Conservation (phyloP, 2,113 vertebrate species). For the Synodontis membranacea region DNA sequence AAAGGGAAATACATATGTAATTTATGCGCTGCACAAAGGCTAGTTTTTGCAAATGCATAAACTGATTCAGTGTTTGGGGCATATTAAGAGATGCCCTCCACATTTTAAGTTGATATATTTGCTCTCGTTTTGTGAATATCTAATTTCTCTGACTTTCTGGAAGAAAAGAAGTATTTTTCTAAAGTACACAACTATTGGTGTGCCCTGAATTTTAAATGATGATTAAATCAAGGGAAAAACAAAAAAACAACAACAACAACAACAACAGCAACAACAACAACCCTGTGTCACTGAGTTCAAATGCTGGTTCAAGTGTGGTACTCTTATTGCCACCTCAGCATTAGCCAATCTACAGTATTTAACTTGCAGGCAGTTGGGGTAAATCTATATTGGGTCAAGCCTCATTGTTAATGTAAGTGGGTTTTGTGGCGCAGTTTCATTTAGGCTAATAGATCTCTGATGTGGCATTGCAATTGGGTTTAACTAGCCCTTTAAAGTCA, state of each 20-base stretch:
- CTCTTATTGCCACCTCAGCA: constrained; percentile 18
- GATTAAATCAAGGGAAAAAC: not conserved
- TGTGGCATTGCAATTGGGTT: constrained; percentile 15
- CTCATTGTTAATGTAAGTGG: not conserved
- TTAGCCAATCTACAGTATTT: constrained; percentile 7
- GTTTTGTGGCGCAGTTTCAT: not conserved
- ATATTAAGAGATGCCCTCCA: constrained; percentile 33
- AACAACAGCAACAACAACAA: not conserved
- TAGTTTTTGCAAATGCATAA: constrained; percentile 26
- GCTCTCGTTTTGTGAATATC: not conserved
- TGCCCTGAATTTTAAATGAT: not conserved
- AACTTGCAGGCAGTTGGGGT: not conserved
- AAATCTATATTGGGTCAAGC: not conserved
- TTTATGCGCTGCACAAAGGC: not conserved
- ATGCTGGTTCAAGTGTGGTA: not conserved
- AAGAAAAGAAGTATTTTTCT: constrained; percentile 24
- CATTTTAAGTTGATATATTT: constrained; percentile 21
- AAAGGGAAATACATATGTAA: not conserved
- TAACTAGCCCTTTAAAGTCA: constrained; percentile 20
- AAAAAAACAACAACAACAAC: not conserved
- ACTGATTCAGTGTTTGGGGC: constrained; percentile 4
- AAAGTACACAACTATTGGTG: constrained; percentile 21
- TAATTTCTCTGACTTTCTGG: not conserved
- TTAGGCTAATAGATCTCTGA: constrained; percentile 13
- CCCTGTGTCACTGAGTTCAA: not conserved